Base-by-base conservation (phyloP, 2,797 vertebrate species). In the Schizopygopsis pylzovi region DNA sequence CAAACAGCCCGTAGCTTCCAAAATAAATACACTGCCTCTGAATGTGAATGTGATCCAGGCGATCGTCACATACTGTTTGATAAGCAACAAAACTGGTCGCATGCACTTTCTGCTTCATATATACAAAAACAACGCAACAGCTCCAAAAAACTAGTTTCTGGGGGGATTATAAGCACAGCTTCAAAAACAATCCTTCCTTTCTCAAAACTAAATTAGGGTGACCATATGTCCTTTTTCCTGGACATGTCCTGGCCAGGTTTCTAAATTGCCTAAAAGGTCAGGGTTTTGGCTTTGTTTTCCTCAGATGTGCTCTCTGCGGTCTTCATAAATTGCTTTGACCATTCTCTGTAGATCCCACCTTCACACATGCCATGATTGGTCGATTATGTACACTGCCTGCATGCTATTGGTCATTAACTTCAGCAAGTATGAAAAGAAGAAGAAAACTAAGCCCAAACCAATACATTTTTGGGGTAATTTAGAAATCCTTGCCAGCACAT, bases 101-200 rank as follows among this genome's bases (percentile, higher is more conserved):
- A 20, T 82, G 37, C 79, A 83, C 80, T n/a, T 76, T 78, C 47
- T 10, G 63, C 67, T 81, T 73, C 37, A 71, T 90, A 90, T 89
- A 88, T 90, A 90, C 89, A 91, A 85, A 82, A 70, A 20, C 28
- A 63, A 39, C n/a, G 47, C 39, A 84, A 11, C 68, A 77, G 41
- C 41, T 83, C 71, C n/a, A 72, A 65, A 81, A 18, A 59, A n/a
- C 6, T 45, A 13, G n/a, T 47, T 82, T 81, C 25, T 61, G 71
- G 70, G 49, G 70, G 39, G 37, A 49, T 63, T 9, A 75, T 75
- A 82, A 82, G 70, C 70, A 72, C 70, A 82, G 52, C 39, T 72
- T 82, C 68, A 61, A 73, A 61, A 82, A 59, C 28, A 33, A 25
- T 28, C 5, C 39, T 45, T 83, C 41, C 25, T 73, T 63, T 56